These are phyloP conservation scores for Andrena marginata DNA, from an alignment of 2,888 invertebrate species.

Conservation along the genomic window DNA sequence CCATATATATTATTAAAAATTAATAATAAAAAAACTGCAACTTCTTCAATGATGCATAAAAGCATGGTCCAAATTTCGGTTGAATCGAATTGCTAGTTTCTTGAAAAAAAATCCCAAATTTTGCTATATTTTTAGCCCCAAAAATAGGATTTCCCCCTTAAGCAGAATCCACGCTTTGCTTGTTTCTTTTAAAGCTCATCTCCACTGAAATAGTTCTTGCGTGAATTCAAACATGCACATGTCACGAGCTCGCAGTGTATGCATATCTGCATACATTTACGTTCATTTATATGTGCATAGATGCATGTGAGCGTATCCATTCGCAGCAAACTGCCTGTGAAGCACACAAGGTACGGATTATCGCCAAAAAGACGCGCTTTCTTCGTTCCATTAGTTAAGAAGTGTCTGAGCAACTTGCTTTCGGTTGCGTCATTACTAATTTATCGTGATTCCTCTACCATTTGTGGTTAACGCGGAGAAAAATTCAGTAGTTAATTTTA, in stretches of 20 bases:
- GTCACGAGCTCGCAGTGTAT: neutral
- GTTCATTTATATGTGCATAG: neutral
- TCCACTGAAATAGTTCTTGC: constrained; percentile 11
- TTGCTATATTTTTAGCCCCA: neutral
- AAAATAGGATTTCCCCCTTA: constrained; percentile 34
- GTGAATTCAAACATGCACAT: constrained; percentile 11
- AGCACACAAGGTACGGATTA: neutral
- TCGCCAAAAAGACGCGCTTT: neutral
- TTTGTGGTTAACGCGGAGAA: too few relatives aligned
- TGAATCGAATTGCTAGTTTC: too few relatives aligned
- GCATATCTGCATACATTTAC: constrained; percentile 6
- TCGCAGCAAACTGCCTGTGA: constrained; percentile 30
- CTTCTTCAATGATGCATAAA: too few relatives aligned
- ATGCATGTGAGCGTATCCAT: neutral
- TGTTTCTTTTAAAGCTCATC: constrained; percentile 27
- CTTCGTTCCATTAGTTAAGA: neutral
- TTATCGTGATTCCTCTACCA: too few relatives aligned
- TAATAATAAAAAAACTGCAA: constrained; percentile 12
- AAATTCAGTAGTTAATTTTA: too few relatives aligned
- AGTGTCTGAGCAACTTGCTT: too few relatives aligned
- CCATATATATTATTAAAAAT: too few relatives aligned
- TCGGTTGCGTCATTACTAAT: too few relatives aligned
- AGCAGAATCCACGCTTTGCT: constrained; percentile 23
- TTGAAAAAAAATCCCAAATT: too few relatives aligned
- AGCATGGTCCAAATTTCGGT: too few relatives aligned